Evolutionary conservation across 2,113 vertebrate species (phyloP), one percentile per base, ranked within the genome.

Genomic region (Steatornis caripensis): DNA sequence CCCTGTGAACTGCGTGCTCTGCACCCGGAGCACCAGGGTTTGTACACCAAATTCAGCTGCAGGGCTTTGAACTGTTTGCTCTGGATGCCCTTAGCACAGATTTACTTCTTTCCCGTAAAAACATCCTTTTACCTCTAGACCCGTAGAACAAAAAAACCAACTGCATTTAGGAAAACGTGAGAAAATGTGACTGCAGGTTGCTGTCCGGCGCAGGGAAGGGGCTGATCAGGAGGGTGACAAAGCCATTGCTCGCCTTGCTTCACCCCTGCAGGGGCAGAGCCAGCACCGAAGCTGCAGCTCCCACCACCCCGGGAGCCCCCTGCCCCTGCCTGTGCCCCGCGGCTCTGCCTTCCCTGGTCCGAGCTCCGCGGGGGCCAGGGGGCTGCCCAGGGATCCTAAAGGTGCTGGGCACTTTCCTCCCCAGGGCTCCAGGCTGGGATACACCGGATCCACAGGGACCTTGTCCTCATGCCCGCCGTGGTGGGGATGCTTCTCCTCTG

Each of bases 401-500:
- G 10, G 13, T 53, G n/a, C 34, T 32, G 65, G 54, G 11, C 22
- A 10, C 22, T 91, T 82, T 95, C 32, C 45, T 93, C 49, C 36
- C 16, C 87, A 97, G 96, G 89, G 84, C 48, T 85, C 53, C 89
- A 89, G 89, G 74, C 58, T 76, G 84, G 81, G 32, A 87, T 45
- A 64, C 14, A 14, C 20, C 36, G 30, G 48, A 53, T 94, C 2
- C 48, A 22, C 1, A 27, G 61, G 81, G 61, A 84, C 61, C 39
- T 91, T 2, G 17, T 93, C 26, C 57, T 97, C 34, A 48, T 94
- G 11, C 32, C 68, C 23, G 6, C 11, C 3, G 6, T 16, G 48
- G 18, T 37, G 39, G 39, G 2, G 15, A 53, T 45, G 39, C 48
- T 74, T 17, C 49, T 45, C 13, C 48, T 85, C 49, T 34, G 39